Percentiles rank a stretch among this genome's conserved stretches.
Evolutionary conservation across 2,797 vertebrate genomes (phyloP).

Genomic region (Acrossocheilus fasciatus): DNA sequence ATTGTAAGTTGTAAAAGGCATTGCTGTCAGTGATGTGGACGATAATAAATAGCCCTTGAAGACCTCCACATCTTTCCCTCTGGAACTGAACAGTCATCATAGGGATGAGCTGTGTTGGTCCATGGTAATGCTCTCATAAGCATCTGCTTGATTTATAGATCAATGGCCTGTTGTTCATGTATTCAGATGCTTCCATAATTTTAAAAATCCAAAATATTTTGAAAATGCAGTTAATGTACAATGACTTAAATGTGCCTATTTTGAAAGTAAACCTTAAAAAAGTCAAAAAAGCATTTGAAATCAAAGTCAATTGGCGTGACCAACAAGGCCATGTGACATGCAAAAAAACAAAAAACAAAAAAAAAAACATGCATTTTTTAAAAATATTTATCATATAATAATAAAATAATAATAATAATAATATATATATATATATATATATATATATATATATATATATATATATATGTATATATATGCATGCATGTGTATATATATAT

Average conservation of each 20-base stretch:
- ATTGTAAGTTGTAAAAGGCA: conserved; percentile 57
- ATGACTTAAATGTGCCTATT: neutral
- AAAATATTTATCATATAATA: too few species aligned
- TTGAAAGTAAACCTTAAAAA: neutral
- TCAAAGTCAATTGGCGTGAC: too few species aligned
- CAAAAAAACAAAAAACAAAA: too few species aligned
- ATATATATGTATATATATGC: too few species aligned
- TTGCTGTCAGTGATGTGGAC: conserved; percentile 49
- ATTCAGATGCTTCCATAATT: neutral
- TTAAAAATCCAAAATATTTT: neutral
- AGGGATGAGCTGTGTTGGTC: neutral
- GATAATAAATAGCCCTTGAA: conserved; percentile 42
- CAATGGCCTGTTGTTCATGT: neutral
- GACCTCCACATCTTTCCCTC: neutral
- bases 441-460: too few species aligned
- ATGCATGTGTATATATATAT: too few species aligned
- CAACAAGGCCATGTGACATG: too few species aligned
- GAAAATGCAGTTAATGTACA: neutral
- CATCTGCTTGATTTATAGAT: neutral
- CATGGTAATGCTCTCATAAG: neutral
- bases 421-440: too few species aligned
- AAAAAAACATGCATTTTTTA: too few species aligned
- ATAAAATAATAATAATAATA: too few species aligned
- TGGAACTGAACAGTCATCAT: neutral
- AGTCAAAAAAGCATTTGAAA: neutral